Conservation (phyloP, 2,888 invertebrate genomes). For the Phymatocera aterrima region DNA sequence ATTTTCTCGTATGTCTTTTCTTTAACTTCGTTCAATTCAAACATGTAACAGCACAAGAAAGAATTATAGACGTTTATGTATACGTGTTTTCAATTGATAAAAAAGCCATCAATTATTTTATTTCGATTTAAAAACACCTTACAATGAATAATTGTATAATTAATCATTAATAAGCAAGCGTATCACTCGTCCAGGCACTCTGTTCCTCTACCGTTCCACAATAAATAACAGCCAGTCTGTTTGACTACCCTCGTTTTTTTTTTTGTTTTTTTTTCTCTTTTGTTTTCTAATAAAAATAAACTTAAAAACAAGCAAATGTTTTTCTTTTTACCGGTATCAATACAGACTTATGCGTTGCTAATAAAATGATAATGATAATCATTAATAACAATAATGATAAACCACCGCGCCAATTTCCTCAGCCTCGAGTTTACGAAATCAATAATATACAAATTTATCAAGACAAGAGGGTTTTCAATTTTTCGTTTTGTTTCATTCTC, state of each 20-base stretch:
- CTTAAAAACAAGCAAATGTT: constrained; percentile 36
- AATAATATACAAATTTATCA: constrained; percentile 37
- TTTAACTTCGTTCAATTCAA: constrained; percentile 50
- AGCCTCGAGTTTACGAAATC: constrained; percentile 41
- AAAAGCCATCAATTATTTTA: constrained; percentile 64
- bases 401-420: constrained; percentile 25
- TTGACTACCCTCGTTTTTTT: constrained; percentile 10
- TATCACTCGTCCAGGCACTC: constrained; percentile 66
- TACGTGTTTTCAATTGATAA: constrained; percentile 60
- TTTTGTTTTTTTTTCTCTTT: neutral
- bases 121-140: constrained; percentile 61
- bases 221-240: constrained; percentile 42
- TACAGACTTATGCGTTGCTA: constrained; percentile 42
- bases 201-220: constrained; percentile 56
- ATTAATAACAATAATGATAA: too few species aligned
- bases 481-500: neutral
- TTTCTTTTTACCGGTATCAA: constrained; percentile 39
- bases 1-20: constrained; percentile 28
- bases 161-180: constrained; percentile 61
- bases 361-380: constrained; percentile 40
- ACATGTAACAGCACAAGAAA: constrained; percentile 56
- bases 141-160: constrained; percentile 63
- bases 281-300: neutral
- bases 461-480: constrained; percentile 22
- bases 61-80: constrained; percentile 53